Evolutionary conservation across 2,888 invertebrate species (phyloP), one percentile per base, ranked within the genome.

Genomic region (Orchesella flavescens): DNA sequence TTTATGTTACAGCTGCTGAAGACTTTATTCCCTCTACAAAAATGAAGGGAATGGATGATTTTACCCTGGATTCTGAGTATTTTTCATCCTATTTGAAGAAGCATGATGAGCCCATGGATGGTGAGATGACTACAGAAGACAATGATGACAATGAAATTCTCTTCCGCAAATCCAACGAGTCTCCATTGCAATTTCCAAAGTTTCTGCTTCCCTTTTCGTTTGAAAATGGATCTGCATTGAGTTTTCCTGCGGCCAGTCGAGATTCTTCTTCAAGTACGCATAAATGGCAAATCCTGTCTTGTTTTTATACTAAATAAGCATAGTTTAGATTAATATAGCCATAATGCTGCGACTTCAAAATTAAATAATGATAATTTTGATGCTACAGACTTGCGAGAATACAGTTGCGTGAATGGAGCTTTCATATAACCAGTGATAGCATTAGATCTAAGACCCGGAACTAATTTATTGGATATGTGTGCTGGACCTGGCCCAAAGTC

Each of bases 401-500:
- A 84, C 75, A 83, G 88, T 59, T 88, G 88, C 55, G 78, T 99
- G 93, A 98, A 99, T 91, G 96, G 96, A 21, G 95, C 95, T 0
- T 98, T 98, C 0, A 91, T 98, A 68, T 90, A 98, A 34, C 95
- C 99, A 0, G 94, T 98, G 1, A 90, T 99, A 24, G 96, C 97
- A 0, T 91, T 99, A 68, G 94, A 95, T 89, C 91, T 99, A 19
- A 90, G 93, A 86, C 92, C 94, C 0, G 94, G 94, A 0, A 95
- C 97, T 87, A 91, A 91, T 13, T 93, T 99, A 44, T 92, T 99
- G 23, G 99, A 99, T 91, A 93, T 98, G 91, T 99, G 99, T 91
- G 95, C 97, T 0, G 96, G 97, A 9, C 99, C 99, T 0, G 99
- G 99, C 17, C 99, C 98, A 61, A 99, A 99, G 91, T 93, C 96